Evolutionary conservation across 1,140 invertebrate genomes (phyloP).

Genomic region (Parasteatoda tepidariorum): DNA sequence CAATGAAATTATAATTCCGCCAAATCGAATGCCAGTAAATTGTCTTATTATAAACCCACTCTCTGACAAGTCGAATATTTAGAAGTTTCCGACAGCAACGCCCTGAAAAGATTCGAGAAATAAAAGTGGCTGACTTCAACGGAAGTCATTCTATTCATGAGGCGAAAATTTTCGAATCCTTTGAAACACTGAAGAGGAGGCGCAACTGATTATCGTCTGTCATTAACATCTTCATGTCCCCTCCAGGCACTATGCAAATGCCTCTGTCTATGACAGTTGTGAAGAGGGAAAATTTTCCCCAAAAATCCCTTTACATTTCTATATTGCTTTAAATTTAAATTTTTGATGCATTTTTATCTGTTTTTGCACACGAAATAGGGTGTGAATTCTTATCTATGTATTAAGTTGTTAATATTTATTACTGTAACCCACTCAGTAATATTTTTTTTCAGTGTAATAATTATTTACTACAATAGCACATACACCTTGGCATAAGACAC

Average conservation of each 20-base stretch:
- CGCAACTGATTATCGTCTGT: slow-evolving; percentile 32
- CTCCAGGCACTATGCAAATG: slow-evolving; percentile 23
- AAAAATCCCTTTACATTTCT: background rate
- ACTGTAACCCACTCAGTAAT: too few relatives aligned
- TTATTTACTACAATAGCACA: too few relatives aligned
- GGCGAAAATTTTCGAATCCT: background rate
- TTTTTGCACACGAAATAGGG: too few relatives aligned
- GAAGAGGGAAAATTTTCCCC: background rate
- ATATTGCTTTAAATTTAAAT: too few relatives aligned
- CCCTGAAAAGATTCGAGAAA: background rate
- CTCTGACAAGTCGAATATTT: background rate
- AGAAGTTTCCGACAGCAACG: background rate
- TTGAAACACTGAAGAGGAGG: slow-evolving; percentile 52
- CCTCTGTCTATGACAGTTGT: slow-evolving; percentile 1
- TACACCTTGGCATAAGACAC: too few relatives aligned
- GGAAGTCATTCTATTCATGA: background rate
- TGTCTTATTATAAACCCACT: background rate
- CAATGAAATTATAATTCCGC: background rate
- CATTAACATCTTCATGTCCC: slow-evolving; percentile 44
- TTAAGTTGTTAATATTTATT: too few relatives aligned
- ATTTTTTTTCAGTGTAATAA: too few relatives aligned
- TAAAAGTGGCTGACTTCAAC: background rate
- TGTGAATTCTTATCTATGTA: too few relatives aligned
- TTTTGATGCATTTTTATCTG: too few relatives aligned
- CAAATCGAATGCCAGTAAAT: background rate